These are phyloP conservation scores for Pseudochaenichthys georgianus DNA, from an alignment of 2,797 vertebrate genomes.

Conservation along the genomic window DNA sequence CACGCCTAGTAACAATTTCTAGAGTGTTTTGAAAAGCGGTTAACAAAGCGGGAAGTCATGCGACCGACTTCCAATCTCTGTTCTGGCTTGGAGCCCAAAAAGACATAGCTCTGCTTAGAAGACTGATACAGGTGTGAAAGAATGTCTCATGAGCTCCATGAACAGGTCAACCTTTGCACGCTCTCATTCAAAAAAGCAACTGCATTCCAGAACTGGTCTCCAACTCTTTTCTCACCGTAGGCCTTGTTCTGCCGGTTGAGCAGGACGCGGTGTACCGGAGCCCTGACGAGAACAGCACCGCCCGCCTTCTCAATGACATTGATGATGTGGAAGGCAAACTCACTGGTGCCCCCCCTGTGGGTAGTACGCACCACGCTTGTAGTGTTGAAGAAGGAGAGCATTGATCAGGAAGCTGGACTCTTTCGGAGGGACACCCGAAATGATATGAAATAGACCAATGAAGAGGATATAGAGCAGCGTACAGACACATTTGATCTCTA, in stretches of 20 bases:
- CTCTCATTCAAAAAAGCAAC: no score
- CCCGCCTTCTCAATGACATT: constrained; percentile 84
- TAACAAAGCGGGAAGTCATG: no score
- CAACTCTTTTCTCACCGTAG: constrained; percentile 69
- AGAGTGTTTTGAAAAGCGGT: no score
- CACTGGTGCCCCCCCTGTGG: constrained; percentile 85
- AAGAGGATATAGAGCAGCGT: not conserved
- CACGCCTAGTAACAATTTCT: no score
- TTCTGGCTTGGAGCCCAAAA: no score
- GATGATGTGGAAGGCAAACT: constrained; percentile 86
- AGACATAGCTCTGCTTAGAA: no score
- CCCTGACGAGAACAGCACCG: constrained; percentile 84
- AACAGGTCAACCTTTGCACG: no score
- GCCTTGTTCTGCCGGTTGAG: constrained; percentile 74
- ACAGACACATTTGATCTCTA: no score
- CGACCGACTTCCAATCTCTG: no score
- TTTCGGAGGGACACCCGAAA: constrained; percentile 84
- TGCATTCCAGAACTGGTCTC: no score
- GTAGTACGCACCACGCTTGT: constrained; percentile 88
- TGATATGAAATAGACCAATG: not conserved
- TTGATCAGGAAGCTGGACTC: constrained; percentile 89
- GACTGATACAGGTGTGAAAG: no score
- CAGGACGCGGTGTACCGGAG: constrained; percentile 83
- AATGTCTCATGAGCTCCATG: no score
- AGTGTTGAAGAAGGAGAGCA: constrained; percentile 87